A percentile compares a stretch with the other conserved stretches of the same genome.
phyloP scores from a whole-genome alignment of 1,140 invertebrate genomes.

The Contarinia nasturtii region DNA sequence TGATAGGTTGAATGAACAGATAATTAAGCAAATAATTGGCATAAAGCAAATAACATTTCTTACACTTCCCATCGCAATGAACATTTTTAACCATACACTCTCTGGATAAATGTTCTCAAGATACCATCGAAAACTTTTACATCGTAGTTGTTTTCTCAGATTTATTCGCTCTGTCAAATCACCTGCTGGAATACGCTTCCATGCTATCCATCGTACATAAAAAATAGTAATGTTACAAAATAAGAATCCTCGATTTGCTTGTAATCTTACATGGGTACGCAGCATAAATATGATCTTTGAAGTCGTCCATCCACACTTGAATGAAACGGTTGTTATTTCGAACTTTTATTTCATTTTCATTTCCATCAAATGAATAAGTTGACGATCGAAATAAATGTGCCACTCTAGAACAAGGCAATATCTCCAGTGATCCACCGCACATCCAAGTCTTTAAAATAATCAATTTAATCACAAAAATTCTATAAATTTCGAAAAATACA shows the following conservation, averaged over 20 bases:
- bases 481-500: slow-evolving; percentile 23
- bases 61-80: no score
- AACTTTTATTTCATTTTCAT: slow-evolving; percentile 93
- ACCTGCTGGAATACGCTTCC: slow-evolving; percentile 44
- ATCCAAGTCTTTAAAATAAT: slow-evolving; percentile 77
- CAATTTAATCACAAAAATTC: not conserved
- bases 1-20: no score
- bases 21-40: no score
- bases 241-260: not conserved
- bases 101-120: no score
- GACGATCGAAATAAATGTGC: slow-evolving; percentile 97
- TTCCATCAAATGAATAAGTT: slow-evolving; percentile 96
- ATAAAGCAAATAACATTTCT: no score
- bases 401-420: slow-evolving; percentile 88
- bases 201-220: not conserved
- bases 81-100: no score
- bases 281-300: no score
- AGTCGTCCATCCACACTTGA: no score
- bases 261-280: not conserved
- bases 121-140: no score
- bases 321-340: slow-evolving; percentile 92
- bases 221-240: not conserved
- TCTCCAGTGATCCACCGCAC: slow-evolving; percentile 89
- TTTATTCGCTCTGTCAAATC: slow-evolving; percentile 61
- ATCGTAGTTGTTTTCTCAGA: slow-evolving; percentile 65